A percentile compares a stretch with the other conserved stretches of the same genome.
These are phyloP conservation scores for Parnassius smintheus DNA, from an alignment of 2,888 invertebrate genomes.

Conservation along the genomic window DNA sequence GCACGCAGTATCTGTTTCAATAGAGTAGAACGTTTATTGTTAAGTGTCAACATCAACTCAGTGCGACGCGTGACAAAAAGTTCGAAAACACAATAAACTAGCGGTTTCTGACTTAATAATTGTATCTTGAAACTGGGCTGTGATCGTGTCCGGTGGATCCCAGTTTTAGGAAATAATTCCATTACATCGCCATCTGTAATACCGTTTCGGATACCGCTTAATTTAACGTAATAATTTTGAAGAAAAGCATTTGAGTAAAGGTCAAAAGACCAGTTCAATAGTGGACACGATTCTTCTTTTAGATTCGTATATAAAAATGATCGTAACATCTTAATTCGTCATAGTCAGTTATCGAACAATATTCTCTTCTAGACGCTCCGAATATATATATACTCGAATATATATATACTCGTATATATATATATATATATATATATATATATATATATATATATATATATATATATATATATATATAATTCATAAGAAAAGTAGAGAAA, in stretches of 20 bases:
- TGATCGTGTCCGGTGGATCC: conserved; percentile 63
- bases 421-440: too few species aligned
- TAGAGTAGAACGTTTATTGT: conserved; percentile 60
- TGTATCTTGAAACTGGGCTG: conserved; percentile 64
- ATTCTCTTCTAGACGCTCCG: too few species aligned
- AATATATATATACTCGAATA: too few species aligned
- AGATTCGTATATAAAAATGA: not conserved
- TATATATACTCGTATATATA: too few species aligned
- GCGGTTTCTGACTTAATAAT: conserved; percentile 65
- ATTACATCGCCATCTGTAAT: conserved; percentile 62
- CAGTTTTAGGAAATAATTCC: conserved; percentile 53
- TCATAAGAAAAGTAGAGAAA: too few species aligned
- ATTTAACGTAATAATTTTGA: conserved; percentile 32
- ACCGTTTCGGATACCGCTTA: conserved; percentile 70
- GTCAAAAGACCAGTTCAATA: not conserved
- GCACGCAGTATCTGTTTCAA: conserved; percentile 68
- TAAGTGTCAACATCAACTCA: conserved; percentile 47
- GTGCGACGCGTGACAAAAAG: conserved; percentile 71
- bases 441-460: too few species aligned
- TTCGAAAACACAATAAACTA: conserved; percentile 60
- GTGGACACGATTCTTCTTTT: not conserved
- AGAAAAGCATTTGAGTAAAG: not conserved
- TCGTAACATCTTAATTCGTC: too few species aligned
- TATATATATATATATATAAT: too few species aligned
- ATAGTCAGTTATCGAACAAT: too few species aligned